Evolutionary conservation across 1,140 invertebrate genomes (phyloP), one percentile per base, ranked within the genome.

Genomic region (Thaumetopoea pityocampa): DNA sequence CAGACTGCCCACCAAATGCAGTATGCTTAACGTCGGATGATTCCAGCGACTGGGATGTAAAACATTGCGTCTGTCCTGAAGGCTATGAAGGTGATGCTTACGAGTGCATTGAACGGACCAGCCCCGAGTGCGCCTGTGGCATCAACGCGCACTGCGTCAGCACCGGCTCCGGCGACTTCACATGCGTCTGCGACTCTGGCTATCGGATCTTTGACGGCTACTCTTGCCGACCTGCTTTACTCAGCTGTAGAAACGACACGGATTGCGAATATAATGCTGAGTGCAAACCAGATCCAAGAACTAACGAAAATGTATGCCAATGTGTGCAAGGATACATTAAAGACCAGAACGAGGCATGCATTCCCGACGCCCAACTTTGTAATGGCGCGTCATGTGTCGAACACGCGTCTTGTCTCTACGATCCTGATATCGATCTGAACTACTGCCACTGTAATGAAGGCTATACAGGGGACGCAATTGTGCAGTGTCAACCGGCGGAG

Each of bases 51-150:
- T 44, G 17, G 94, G 94, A 59, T 10, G 19, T 17, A 15, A 41
- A 41, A 8, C 80, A 89, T 22, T 98, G 96, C 71, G 88, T 89
- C 12, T 98, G 96, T 64, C 90, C 89, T 15, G 80, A 87, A 15
- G 95, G 94, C 7, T 97, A 90, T 69, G 88, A 90, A 53, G 94
- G 94, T 12, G 91, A 96, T 74, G 94, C 94, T 4, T 89, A 89
- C 45, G 87, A 88, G 51, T 97, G 95, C 63, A 87, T 81, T 26
- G 77, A 84, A 55, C 73, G 87, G 78, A 90, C 92, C 37, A 76
- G 89, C 1, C 34, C 62, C 0, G 58, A 41, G 33, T 92, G 92
- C 42, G 92, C 91, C 67, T 90, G 66, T 86, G 93, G 61, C 88
- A 91, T 48, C 2, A 62, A 57, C 94, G 96, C 85, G 88, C 72